Base-by-base conservation (phyloP, 2,797 vertebrate genomes). In the Poecile montanus region DNA sequence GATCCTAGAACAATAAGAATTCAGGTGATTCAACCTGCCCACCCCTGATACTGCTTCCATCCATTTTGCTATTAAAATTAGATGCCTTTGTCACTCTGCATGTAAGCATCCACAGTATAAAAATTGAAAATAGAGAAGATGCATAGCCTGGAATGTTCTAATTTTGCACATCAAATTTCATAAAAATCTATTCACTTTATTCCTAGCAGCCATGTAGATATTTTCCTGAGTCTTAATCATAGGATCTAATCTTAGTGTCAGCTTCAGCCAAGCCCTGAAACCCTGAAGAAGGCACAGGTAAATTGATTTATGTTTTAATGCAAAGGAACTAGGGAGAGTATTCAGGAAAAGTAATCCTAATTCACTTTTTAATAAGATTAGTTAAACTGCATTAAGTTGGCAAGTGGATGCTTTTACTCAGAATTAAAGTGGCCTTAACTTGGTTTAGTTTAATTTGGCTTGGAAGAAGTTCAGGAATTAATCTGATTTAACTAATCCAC, bases 401-500 rank as follows among this genome's bases (percentile, higher is more conserved):
- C 73, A 88, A 94, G 73, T 78, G 54, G 40, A 58, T 81, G 76
- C n/a, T 91, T 85, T 93, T 88, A 83, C 77, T 91, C 48, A 56
- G 83, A 93, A 84, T 48, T 29, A 90, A 96, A 95, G 62, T 34
- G 40, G 68, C 6, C 70, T 94, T 94, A 95, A 90, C 82, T 90
- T 86, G 66, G 90, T 94, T 94, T 90, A 86, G 79, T 88, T 91
- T 94, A 94, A 96, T 94, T 94, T 88, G 60, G 62, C 91, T 93
- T 94, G 88, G 88, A 95, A 95, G 74, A 89, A 68, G 77, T 91
- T 81, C 90, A 86, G 77, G 77, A 93, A 82, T 90, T 95, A 95
- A 95, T 95, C 77, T 78, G 77, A 94, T 94, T 95, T 95, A 96
- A 93, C 79, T 86, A 94, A 95, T 93, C 85, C 58, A 84, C 56